These are phyloP conservation scores for Plebejus argus DNA, from an alignment of 2,888 invertebrate species.

Conservation along the genomic window DNA sequence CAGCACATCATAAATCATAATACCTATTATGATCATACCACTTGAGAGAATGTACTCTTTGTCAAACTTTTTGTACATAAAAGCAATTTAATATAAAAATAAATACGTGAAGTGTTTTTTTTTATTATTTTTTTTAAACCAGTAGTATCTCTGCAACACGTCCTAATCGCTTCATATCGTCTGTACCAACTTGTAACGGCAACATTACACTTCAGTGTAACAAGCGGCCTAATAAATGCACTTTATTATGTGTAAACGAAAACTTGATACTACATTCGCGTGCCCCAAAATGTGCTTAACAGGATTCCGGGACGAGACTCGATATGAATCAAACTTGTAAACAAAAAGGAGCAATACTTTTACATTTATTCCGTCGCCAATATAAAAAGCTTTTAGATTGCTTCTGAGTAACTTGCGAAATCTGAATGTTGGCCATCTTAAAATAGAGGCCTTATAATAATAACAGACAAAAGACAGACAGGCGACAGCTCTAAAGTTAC, in stretches of 20 bases:
- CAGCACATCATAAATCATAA: too few species aligned
- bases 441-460: not conserved
- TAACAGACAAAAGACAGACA: too few species aligned
- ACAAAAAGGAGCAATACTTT: constrained; percentile 25
- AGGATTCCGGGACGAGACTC: constrained; percentile 55
- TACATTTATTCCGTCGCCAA: not conserved
- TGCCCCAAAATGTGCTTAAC: constrained; percentile 53
- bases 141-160: too few species aligned
- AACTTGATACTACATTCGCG: constrained; percentile 67
- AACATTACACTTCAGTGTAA: constrained; percentile 53
- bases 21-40: too few species aligned
- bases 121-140: too few species aligned
- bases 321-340: constrained; percentile 44
- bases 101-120: too few species aligned
- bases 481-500: too few species aligned
- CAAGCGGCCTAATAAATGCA: constrained; percentile 53
- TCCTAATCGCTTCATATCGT: not conserved
- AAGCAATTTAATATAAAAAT: too few species aligned
- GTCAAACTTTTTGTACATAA: too few species aligned
- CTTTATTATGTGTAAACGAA: constrained; percentile 75
- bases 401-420: not conserved
- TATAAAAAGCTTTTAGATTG: constrained; percentile 21
- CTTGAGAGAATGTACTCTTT: too few species aligned
- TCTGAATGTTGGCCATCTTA: not conserved
- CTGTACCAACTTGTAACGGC: not conserved